These are phyloP conservation scores for Muscicapa striata DNA, from an alignment of 2,797 vertebrate species.

Conservation along the genomic window DNA sequence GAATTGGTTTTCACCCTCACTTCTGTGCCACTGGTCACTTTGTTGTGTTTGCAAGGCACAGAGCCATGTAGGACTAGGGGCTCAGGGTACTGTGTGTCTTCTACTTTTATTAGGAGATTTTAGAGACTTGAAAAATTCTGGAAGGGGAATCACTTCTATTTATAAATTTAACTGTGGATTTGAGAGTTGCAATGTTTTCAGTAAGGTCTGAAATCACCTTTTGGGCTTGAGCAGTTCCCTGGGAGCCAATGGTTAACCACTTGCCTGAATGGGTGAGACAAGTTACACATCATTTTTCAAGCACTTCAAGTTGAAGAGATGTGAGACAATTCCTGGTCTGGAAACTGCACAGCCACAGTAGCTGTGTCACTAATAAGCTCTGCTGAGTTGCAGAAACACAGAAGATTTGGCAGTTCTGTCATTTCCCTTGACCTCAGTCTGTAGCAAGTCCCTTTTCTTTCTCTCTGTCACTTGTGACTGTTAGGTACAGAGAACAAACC, in stretches of 20 bases:
- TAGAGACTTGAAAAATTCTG: not conserved
- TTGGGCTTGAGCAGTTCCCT: not conserved
- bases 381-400: slow-evolving; percentile 25
- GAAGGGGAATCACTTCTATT: not conserved
- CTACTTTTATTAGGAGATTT: not conserved
- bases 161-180: not conserved
- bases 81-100: not conserved
- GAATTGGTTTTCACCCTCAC: not conserved
- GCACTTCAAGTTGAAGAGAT: not conserved
- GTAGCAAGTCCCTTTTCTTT: slow-evolving; percentile 56
- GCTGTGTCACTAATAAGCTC: not conserved
- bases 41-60: not conserved
- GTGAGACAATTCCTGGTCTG: not conserved
- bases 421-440: slow-evolving; percentile 48
- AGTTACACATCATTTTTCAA: not conserved
- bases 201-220: not conserved
- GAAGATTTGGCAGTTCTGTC: slow-evolving; percentile 27
- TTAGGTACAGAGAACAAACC: slow-evolving; percentile 68
- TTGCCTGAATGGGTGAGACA: not conserved
- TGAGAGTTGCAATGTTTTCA: not conserved
- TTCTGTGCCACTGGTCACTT: not conserved
- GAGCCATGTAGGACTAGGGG: not conserved
- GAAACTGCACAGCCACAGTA: not conserved
- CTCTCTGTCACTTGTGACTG: slow-evolving; percentile 52
- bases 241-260: not conserved